Conservation (phyloP, 2,113 vertebrate species). For the Platysteira castanea region DNA sequence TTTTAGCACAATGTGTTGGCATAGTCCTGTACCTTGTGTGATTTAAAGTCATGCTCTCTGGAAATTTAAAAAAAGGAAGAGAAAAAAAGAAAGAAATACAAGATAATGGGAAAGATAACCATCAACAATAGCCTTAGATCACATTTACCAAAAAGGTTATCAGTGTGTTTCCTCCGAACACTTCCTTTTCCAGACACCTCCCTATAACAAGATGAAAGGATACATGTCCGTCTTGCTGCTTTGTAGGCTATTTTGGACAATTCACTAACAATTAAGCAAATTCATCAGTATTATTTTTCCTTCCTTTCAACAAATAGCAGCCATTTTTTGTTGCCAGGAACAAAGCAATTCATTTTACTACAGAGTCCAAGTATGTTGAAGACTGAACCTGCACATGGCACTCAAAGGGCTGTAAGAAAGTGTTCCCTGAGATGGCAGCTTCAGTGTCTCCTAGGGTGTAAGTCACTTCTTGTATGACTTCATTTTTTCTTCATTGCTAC, state of each 20-base stretch:
- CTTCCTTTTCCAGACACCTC: not conserved
- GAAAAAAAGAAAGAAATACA: not conserved
- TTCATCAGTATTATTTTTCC: not conserved
- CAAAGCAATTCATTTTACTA: not conserved
- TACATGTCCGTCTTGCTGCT: not conserved
- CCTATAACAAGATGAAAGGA: not conserved
- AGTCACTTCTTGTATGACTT: not conserved
- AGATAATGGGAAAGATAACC: not conserved
- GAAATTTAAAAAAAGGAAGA: not conserved
- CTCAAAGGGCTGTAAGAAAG: not conserved
- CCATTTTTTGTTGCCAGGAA: not conserved
- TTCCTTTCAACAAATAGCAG: not conserved
- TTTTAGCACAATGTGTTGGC: not conserved
- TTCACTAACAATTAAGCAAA: not conserved
- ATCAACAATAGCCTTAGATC: not conserved
- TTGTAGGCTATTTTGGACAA: not conserved
- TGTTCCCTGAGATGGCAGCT: not conserved
- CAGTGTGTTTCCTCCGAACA: not conserved
- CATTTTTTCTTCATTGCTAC: not conserved
- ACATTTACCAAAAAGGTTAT: not conserved
- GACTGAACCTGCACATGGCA: fast-evolving
- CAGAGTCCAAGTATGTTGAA: not conserved
- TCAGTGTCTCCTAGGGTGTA: not conserved
- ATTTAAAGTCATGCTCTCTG: not conserved
- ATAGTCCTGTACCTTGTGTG: not conserved